Base-by-base conservation (phyloP, 2,797 vertebrate species). In the Phoebastria nigripes region DNA sequence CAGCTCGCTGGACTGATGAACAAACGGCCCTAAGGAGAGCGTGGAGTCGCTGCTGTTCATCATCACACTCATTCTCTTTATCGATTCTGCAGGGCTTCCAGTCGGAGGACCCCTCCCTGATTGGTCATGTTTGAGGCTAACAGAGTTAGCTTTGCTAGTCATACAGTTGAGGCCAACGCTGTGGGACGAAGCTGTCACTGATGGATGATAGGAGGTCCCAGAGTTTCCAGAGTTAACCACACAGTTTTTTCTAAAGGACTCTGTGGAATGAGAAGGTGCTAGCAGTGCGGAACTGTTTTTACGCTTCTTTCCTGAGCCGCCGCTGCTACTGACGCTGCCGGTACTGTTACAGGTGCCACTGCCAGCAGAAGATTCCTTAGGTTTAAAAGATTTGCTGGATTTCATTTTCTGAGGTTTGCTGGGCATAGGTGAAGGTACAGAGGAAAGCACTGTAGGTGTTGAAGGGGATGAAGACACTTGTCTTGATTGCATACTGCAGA, bases 21-120 rank as follows among this genome's bases (percentile, higher is more conserved):
- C 98, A 59, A 99, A 99, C 0, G 99, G 99, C 82, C 99, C 99
- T 31, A 99, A 98, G 22, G 99, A 99, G 62, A 99, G 99, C 5
- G 99, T 99, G 92, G 99, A 99, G 97, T 99, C 99, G 7, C 99
- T 98, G 97, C 99, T 99, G 98, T 99, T 99, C 98, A 99, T 99
- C 97, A 99, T 98, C 93, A 99, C 99, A 49, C 99, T 99, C 99
- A 99, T 99, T 92, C 99, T 99, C 96, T 99, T 99, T 97, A 99
- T 99, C 78, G 99, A 98, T 94, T 99, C 99, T 12, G 99, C 99
- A 14, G 99, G 99, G 98, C 98, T 99, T 94, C 99, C 99, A 0
- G 98, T 98, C 0, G 98, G 98, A 93, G 99, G 98, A 21, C 98
- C 99, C 97, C 99, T 98, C 71, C 98, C 98, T 76, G 98, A 97